These are phyloP conservation scores for Crepidodera aurea DNA, from an alignment of 2,888 invertebrate genomes.

Conservation along the genomic window DNA sequence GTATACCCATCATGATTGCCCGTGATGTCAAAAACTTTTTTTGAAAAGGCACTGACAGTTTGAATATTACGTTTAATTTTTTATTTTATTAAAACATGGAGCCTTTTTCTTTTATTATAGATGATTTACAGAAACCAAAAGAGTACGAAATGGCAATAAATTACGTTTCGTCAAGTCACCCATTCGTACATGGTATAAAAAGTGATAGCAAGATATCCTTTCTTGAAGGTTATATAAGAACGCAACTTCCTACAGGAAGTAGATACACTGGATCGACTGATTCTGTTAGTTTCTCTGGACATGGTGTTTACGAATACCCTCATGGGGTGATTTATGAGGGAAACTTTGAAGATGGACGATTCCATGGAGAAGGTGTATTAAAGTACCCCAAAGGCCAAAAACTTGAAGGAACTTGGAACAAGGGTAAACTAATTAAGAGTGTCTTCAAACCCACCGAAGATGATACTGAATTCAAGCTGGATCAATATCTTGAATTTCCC, in stretches of 20 bases:
- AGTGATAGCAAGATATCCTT: background rate
- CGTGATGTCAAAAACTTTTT: too few relatives aligned
- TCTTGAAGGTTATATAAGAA: background rate
- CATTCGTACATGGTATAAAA: background rate
- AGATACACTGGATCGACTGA: background rate
- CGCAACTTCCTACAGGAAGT: background rate
- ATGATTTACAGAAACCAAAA: background rate
- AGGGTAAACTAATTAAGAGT: background rate
- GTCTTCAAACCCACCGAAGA: background rate
- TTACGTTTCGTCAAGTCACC: background rate
- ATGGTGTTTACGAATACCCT: background rate
- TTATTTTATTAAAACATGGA: too few relatives aligned
- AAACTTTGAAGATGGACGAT: background rate
- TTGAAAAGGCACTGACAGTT: too few relatives aligned
- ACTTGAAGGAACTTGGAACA: background rate
- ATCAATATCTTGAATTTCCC: background rate
- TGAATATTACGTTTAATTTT: too few relatives aligned
- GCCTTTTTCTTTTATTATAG: too few relatives aligned
- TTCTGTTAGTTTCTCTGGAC: too few relatives aligned
- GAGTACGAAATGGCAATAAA: background rate
- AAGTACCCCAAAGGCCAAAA: background rate
- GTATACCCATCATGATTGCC: too few relatives aligned
- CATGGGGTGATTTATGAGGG: conserved; percentile 2
- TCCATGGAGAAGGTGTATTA: conserved; percentile 3
- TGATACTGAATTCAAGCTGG: background rate